phyloP scores from a whole-genome alignment of 2,113 vertebrate species.

The Seriola dumerili region DNA sequence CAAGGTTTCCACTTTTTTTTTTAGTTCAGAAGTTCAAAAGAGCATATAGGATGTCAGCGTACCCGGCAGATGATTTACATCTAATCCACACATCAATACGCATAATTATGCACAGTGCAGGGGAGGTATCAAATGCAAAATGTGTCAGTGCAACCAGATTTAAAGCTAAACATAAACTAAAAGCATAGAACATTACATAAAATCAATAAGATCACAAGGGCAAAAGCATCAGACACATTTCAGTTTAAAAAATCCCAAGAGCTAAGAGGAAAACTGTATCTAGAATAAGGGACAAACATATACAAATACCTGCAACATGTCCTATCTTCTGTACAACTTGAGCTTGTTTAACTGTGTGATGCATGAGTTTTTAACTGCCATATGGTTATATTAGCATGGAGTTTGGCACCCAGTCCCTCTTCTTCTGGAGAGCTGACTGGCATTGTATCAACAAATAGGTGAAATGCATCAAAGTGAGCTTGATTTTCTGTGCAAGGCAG shows the following conservation, averaged over 20 bases:
- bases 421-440: conserved; percentile 46
- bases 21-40: conserved; percentile 36
- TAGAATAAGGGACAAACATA: conserved; percentile 2
- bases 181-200: conserved; percentile 11
- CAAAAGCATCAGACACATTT: conserved; percentile 38
- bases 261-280: conserved; percentile 6
- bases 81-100: conserved; percentile 48
- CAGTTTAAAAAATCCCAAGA: conserved; percentile 1
- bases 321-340: conserved; percentile 16
- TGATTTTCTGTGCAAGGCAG: conserved; percentile 43
- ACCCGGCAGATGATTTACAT: conserved; percentile 10
- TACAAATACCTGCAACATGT: conserved; percentile 6
- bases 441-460: conserved; percentile 36
- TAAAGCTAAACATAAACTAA: conserved; percentile 51
- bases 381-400: conserved; percentile 48
- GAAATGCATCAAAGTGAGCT: conserved; percentile 46
- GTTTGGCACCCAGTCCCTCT: conserved; percentile 32
- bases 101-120: conserved; percentile 47
- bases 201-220: conserved; percentile 61
- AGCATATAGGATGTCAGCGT: conserved; percentile 31
- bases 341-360: conserved; percentile 19
- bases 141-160: conserved; percentile 17
- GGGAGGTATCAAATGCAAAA: conserved; percentile 43
- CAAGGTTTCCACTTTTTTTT: conserved; percentile 27
- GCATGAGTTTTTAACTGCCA: conserved; percentile 43